Evolutionary conservation across 2,797 vertebrate genomes (phyloP).

Genomic region (Myotis vivesi): DNA sequence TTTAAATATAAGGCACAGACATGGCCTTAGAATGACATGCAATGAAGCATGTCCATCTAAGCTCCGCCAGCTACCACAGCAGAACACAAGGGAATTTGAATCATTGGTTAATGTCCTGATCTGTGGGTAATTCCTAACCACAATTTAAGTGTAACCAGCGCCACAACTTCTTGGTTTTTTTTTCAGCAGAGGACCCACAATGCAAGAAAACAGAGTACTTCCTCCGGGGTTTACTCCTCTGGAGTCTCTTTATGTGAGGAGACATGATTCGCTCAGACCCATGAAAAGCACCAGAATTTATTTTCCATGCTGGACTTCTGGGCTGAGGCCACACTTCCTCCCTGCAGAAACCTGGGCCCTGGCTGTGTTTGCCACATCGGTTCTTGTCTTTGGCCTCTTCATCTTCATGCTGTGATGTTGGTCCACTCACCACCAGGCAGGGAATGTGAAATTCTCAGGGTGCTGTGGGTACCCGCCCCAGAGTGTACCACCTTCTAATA

Average conservation of each 20-base stretch:
- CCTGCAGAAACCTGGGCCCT: not conserved
- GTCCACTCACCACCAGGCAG: not conserved
- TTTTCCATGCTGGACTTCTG: slow-evolving; percentile 76
- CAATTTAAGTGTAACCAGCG: slow-evolving; percentile 78
- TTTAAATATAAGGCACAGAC: not conserved
- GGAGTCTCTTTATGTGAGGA: slow-evolving; percentile 75
- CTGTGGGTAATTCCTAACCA: slow-evolving; percentile 72
- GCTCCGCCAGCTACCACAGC: slow-evolving; percentile 52
- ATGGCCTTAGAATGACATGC: not conserved
- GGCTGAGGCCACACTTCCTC: slow-evolving; percentile 41
- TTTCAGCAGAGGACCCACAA: slow-evolving; percentile 68
- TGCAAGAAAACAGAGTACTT: slow-evolving; percentile 81
- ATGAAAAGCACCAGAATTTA: slow-evolving; percentile 77
- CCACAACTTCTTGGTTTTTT: slow-evolving; percentile 77
- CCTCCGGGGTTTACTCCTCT: slow-evolving; percentile 73
- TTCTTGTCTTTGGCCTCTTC: not conserved
- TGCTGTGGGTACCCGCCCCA: not conserved
- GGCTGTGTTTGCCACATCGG: not conserved
- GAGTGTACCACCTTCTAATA: not conserved
- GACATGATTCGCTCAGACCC: slow-evolving; percentile 72
- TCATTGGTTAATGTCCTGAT: slow-evolving; percentile 65
- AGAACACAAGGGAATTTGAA: slow-evolving; percentile 61
- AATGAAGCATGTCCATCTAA: slow-evolving; percentile 66
- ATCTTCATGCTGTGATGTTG: not conserved
- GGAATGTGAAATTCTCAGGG: not conserved